Percentiles rank a stretch among this genome's conserved stretches.
phyloP scores from a whole-genome alignment of 2,113 vertebrate species.

The Megalops atlanticus region DNA sequence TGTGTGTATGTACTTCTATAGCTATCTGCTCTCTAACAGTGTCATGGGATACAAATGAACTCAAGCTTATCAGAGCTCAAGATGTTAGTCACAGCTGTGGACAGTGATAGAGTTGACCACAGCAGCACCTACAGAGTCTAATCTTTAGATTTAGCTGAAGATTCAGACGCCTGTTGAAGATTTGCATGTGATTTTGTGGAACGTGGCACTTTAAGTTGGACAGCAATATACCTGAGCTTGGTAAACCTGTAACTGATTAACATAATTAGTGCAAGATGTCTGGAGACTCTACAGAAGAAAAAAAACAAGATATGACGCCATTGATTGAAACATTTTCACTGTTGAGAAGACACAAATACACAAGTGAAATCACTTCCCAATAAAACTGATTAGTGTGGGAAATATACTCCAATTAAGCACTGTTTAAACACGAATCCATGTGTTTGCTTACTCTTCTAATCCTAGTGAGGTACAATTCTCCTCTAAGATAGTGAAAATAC shows the following conservation, averaged over 20 bases:
- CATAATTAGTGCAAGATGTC: neutral
- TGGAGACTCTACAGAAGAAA: neutral
- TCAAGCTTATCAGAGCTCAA: neutral
- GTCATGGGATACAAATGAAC: neutral
- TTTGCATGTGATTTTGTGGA: neutral
- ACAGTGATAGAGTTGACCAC: neutral
- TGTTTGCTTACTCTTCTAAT: neutral
- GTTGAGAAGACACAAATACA: neutral
- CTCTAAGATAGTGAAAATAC: neutral
- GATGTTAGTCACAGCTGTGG: neutral
- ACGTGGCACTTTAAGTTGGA: too few relatives aligned
- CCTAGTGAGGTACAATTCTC: neutral
- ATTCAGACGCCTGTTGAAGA: neutral
- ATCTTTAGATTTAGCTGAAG: neutral
- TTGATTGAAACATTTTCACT: neutral
- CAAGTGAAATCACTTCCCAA: neutral
- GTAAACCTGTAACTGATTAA: conserved; percentile 1
- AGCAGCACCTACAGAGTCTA: neutral
- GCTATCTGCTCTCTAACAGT: neutral
- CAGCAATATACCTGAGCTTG: neutral
- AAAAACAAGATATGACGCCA: neutral
- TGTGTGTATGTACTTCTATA: neutral
- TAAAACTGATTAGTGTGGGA: neutral
- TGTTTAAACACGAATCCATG: neutral
- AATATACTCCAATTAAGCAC: neutral